Conservation (phyloP, 2,888 invertebrate species). For the Gerris lacustris region DNA sequence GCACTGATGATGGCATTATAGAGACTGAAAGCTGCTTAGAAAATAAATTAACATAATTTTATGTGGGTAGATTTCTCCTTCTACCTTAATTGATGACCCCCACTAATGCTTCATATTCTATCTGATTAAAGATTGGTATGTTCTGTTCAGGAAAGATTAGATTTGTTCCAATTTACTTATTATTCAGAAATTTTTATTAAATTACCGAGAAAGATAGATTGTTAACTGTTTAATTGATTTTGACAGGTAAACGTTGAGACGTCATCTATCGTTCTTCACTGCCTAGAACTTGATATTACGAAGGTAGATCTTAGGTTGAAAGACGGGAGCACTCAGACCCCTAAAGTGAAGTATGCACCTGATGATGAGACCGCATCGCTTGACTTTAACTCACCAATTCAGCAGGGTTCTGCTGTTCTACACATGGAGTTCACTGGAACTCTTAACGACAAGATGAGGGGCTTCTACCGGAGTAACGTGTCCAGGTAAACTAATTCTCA, state of each 20-base stretch:
- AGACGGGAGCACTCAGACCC: conserved; percentile 30
- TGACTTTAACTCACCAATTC: conserved; percentile 48
- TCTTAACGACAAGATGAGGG: conserved; percentile 86
- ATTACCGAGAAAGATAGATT: not conserved
- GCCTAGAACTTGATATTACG: conserved; percentile 59
- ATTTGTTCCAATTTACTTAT: no score
- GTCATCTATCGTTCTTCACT: conserved; percentile 60
- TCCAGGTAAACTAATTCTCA: conserved; percentile 35
- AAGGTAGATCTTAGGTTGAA: conserved; percentile 36
- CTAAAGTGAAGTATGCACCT: conserved; percentile 37
- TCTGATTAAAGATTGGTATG: no score
- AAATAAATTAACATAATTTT: no score
- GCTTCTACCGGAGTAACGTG: conserved; percentile 88
- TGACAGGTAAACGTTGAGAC: conserved; percentile 57
- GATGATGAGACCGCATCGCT: conserved; percentile 60
- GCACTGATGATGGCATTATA: no score
- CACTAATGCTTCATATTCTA: no score
- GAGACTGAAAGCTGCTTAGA: no score
- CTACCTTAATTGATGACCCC: no score
- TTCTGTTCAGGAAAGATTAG: no score
- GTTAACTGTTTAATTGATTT: conserved; percentile 22
- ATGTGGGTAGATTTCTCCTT: no score
- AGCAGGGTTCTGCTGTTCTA: conserved; percentile 46
- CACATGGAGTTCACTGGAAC: conserved; percentile 66
- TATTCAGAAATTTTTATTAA: no score